Conservation (phyloP, 1,140 invertebrate genomes). For the Leucophenga varia region DNA sequence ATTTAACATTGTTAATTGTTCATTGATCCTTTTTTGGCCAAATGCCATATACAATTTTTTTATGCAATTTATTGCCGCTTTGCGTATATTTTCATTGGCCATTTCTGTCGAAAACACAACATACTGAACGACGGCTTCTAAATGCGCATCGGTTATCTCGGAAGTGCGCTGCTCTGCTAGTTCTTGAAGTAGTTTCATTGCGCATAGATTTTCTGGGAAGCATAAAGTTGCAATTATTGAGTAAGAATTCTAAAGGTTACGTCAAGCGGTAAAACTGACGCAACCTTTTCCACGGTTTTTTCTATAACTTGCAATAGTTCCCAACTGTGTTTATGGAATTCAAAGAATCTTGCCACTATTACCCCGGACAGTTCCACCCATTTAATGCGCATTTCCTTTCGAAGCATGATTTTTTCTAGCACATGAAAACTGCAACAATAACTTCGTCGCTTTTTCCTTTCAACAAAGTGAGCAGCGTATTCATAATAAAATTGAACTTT, state of each 20-base stretch:
- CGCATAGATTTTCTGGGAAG: constrained; percentile 84
- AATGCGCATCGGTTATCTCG: constrained; percentile 72
- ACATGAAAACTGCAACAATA: constrained; percentile 75
- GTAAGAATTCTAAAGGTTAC: constrained; percentile 64
- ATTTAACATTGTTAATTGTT: constrained; percentile 75
- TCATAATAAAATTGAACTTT: constrained; percentile 71
- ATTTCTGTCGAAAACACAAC: constrained; percentile 87
- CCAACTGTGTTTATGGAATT: constrained; percentile 77
- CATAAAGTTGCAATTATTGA: constrained; percentile 81
- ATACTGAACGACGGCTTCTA: constrained; percentile 83
- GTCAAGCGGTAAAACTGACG: constrained; percentile 70
- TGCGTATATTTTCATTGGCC: constrained; percentile 82
- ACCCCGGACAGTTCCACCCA: constrained; percentile 88
- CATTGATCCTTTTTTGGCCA: constrained; percentile 78
- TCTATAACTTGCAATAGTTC: constrained; percentile 65
- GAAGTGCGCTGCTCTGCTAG: constrained; percentile 71
- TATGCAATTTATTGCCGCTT: constrained; percentile 94
- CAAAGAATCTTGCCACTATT: constrained; percentile 83
- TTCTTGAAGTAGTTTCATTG: constrained; percentile 90
- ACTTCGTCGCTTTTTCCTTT: constrained; percentile 67
- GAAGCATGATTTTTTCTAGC: constrained; percentile 78
- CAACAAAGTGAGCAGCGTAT: constrained; percentile 73
- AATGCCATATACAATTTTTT: constrained; percentile 85
- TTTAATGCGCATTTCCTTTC: constrained; percentile 69
- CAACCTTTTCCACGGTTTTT: constrained; percentile 67